These are phyloP conservation scores for Chloromyia formosa DNA, from an alignment of 2,888 invertebrate genomes.

Conservation along the genomic window DNA sequence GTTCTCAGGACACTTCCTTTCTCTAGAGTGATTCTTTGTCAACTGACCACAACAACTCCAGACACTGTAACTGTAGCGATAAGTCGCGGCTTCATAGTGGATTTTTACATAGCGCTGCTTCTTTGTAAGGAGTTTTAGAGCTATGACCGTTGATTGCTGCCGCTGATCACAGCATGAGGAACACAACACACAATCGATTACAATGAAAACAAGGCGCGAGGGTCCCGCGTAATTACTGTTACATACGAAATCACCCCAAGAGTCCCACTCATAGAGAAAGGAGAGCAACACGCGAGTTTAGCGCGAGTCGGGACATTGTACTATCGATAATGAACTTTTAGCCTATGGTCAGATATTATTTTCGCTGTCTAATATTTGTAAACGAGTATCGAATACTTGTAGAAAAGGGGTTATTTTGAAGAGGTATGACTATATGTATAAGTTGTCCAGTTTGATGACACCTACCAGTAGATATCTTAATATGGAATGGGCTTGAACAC, in stretches of 20 bases:
- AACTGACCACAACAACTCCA: constrained; percentile 41
- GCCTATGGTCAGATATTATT: neutral
- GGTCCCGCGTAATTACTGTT: constrained; percentile 39
- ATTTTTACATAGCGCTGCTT: neutral
- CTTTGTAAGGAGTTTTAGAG: neutral
- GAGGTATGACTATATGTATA: too few relatives aligned
- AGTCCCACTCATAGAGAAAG: constrained; percentile 28
- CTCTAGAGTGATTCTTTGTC: constrained; percentile 32
- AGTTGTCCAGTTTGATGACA: too few relatives aligned
- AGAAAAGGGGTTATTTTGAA: too few relatives aligned
- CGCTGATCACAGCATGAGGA: constrained; percentile 29
- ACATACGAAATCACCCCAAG: too few relatives aligned
- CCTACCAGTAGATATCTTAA: too few relatives aligned
- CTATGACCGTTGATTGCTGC: constrained; percentile 1
- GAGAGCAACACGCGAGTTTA: neutral
- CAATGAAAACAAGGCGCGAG: constrained; percentile 6
- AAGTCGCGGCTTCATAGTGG: neutral
- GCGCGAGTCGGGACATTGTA: constrained; percentile 14
- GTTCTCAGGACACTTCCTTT: constrained; percentile 39
- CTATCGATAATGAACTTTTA: constrained; percentile 35
- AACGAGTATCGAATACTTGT: too few relatives aligned
- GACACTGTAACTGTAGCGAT: neutral
- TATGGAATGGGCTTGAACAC: too few relatives aligned
- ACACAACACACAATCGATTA: constrained; percentile 22
- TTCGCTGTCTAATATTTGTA: too few relatives aligned